These are phyloP conservation scores for Zaprionus tsacasi DNA, from an alignment of 1,140 invertebrate genomes.

Conservation along the genomic window DNA sequence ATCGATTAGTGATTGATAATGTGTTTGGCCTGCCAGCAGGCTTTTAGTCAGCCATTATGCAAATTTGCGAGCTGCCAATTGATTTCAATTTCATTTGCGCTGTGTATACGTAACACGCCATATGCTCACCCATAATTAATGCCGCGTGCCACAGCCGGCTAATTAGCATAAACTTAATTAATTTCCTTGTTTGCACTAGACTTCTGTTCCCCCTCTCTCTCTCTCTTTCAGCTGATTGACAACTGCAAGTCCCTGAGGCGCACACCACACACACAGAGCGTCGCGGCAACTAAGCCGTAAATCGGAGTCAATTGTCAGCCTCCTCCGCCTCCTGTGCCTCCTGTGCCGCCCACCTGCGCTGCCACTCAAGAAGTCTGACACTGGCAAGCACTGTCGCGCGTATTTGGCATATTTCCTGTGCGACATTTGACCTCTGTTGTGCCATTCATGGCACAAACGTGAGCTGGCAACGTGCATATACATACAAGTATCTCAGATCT, in stretches of 20 bases:
- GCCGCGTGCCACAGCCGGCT: constrained; percentile 43
- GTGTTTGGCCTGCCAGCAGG: constrained; percentile 54
- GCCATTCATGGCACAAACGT: constrained; percentile 50
- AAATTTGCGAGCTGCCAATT: constrained; percentile 63
- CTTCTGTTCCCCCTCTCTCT: not conserved
- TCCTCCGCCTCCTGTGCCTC: not conserved
- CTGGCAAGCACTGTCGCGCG: constrained; percentile 19
- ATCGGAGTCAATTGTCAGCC: constrained; percentile 32
- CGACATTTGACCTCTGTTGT: constrained; percentile 59
- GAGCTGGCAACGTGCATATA: not conserved
- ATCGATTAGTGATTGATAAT: constrained; percentile 78
- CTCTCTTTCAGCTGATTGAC: constrained; percentile 32
- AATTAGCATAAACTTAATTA: constrained; percentile 79
- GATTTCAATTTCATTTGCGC: constrained; percentile 69
- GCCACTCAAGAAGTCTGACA: constrained; percentile 22
- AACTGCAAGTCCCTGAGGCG: constrained; percentile 32
- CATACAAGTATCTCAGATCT: constrained; percentile 3
- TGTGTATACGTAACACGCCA: constrained; percentile 55
- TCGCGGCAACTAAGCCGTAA: constrained; percentile 14
- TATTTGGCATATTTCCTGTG: constrained; percentile 67
- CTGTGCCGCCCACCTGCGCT: not conserved
- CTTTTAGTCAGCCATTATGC: constrained; percentile 57
- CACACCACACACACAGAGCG: not conserved
- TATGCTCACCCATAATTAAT: constrained; percentile 65
- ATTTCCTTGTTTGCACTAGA: constrained; percentile 59